Conservation (phyloP, 2,888 invertebrate genomes). For the Meliscaeva auricollis region DNA sequence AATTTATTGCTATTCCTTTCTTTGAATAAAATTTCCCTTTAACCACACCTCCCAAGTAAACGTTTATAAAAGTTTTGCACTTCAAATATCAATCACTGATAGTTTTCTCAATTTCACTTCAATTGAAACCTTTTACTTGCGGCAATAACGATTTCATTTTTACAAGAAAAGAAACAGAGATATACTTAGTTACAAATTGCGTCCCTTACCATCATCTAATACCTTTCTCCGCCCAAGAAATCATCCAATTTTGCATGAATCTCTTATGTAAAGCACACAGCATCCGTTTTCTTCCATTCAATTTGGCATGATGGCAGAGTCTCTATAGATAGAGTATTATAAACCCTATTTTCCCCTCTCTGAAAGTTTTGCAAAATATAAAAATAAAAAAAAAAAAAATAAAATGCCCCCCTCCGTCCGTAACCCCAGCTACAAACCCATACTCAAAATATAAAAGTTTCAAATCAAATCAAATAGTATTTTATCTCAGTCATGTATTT, state of each 20-base stretch:
- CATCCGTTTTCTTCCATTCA: conserved; percentile 28
- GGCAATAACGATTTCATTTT: not conserved
- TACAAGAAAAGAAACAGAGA: not conserved
- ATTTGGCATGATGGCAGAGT: conserved; percentile 4
- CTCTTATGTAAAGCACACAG: conserved; percentile 30
- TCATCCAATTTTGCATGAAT: conserved; percentile 37
- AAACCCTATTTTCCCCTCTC: not conserved
- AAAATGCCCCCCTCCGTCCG: not conserved
- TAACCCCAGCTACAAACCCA: too few relatives aligned
- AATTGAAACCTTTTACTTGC: conserved; percentile 23
- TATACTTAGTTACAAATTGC: conserved; percentile 9
- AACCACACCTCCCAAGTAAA: not conserved
- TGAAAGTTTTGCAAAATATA: not conserved
- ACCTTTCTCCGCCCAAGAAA: conserved; percentile 4
- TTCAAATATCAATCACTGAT: conserved; percentile 8
- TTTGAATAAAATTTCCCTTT: too few relatives aligned
- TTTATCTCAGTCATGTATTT: conserved; percentile 31
- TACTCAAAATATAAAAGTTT: conserved; percentile 33
- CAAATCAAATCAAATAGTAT: conserved; percentile 45
- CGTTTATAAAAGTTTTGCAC: not conserved
- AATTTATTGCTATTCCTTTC: too few relatives aligned
- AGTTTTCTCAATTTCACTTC: conserved; percentile 17
- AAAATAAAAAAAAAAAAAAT: too few relatives aligned
- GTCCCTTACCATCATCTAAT: not conserved
- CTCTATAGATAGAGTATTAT: not conserved